Evolutionary conservation across 2,113 vertebrate species (phyloP).

Genomic region (Ailuropoda melanoleuca): DNA sequence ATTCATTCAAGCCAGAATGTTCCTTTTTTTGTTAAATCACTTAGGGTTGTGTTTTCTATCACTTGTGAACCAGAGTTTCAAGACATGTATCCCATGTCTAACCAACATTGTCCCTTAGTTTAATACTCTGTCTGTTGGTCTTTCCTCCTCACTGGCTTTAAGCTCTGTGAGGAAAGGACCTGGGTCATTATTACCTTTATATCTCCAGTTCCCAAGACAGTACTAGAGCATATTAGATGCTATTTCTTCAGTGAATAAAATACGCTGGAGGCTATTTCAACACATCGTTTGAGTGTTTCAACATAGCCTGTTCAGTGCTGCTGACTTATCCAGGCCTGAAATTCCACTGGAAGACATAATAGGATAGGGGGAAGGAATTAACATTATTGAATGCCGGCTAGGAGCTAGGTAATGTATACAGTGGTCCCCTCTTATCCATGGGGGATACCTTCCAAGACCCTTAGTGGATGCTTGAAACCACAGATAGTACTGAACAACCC

Average conservation of each 20-base stretch:
- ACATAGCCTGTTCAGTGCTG: not conserved
- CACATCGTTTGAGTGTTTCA: not conserved
- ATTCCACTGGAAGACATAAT: conserved; percentile 11
- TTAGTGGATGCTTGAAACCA: not conserved
- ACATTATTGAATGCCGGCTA: not conserved
- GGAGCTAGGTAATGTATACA: not conserved
- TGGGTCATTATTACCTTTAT: not conserved
- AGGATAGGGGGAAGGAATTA: not conserved
- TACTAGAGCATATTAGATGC: not conserved
- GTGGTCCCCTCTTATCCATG: not conserved
- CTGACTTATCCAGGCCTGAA: not conserved
- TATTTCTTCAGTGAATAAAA: conserved; percentile 18
- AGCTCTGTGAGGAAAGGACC: not conserved
- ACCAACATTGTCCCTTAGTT: not conserved
- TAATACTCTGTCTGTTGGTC: not conserved
- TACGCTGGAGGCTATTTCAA: not conserved
- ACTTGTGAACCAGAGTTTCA: not conserved
- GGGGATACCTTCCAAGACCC: not conserved
- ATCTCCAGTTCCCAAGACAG: not conserved
- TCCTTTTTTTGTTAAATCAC: not conserved
- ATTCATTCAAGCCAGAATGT: not conserved
- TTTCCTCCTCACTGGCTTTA: not conserved
- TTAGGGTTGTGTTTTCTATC: not conserved
- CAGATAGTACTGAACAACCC: not conserved
- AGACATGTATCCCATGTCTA: not conserved